Base-by-base conservation (phyloP, 30 jellyfish, hydroid and myxozoan species). In the Thelohanellus kitauei region DNA sequence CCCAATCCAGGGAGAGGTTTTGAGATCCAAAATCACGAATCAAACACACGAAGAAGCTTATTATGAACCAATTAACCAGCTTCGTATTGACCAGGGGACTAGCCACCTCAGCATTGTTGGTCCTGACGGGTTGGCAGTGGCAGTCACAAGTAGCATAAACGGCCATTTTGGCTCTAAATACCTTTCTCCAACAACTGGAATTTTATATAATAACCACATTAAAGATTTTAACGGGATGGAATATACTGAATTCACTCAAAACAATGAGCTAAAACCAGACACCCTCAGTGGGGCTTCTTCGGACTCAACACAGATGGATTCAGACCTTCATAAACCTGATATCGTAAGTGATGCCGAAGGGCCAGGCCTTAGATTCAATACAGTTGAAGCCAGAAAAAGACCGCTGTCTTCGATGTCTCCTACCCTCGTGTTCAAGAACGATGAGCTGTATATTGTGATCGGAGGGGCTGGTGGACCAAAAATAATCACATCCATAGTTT, bases 401-500 rank as follows among this genome's bases (percentile, higher is more conserved):
- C 73, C 97, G 85, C n/a, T 69, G 0, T 60, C 91, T 17, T 48
- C 91, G 4, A 69, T 69, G 85, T 56, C 91, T 10, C 23, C 85
- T 3, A 52, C 66, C 5, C 38, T 61, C 24, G 64, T 54, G 17
- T 83, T 58, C 32, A 62, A 57, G 15, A 41, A 78, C 20, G 89
- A 85, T 12, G 51, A 64, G 18, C 85, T 78, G 3, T 41, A 17
- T 20, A 64, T 78, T 85, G 85, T 63, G 14, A 60, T 58, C 15
- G 97, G 97, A 5, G 97, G 75, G 8, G 63, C 97, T 0, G 97
- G 97, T n/a, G 97, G 97, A 11, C 44, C 85, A 12, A 27, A 83
- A 20, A 78, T 78, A 22, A 78, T 87, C 1, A 45, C 66, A 31
- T 62, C 97, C 5, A 50, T 73, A 21, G 88, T 88, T 3, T 78